These are phyloP conservation scores for Halictus quadricinctus DNA, from an alignment of 2,888 invertebrate genomes.

Conservation along the genomic window DNA sequence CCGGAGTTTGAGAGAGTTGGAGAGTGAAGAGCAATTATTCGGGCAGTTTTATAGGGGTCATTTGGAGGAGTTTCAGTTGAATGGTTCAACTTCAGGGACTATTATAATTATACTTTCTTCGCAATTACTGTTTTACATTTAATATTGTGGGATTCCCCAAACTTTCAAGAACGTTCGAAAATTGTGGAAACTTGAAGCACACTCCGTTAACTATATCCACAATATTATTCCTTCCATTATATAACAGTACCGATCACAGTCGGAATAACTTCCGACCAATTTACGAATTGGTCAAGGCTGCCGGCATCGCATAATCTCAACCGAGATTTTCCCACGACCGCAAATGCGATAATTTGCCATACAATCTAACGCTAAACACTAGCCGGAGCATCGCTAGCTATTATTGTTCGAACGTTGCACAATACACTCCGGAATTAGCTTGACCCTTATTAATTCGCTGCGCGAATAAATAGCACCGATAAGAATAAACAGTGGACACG, in stretches of 20 bases:
- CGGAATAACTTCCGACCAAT: not conserved
- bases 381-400: not conserved
- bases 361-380: not conserved
- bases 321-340: not conserved
- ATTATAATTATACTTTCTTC: not conserved
- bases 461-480: not conserved
- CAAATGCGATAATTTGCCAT: not conserved
- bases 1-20: conserved; percentile 18
- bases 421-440: not conserved
- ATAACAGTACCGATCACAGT: not conserved
- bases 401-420: not conserved
- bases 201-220: not conserved
- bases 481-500: not conserved
- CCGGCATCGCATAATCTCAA: not conserved
- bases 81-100: not conserved
- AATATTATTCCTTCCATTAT: not conserved
- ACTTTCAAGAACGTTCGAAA: not conserved
- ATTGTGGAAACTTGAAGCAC: not conserved
- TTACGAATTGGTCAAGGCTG: not conserved
- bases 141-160: not conserved
- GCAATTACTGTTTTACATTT: conserved; percentile 11
- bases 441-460: not conserved
- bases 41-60: conserved; percentile 13
- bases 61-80: conserved; percentile 14
- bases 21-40: conserved; percentile 14